Conservation (phyloP, 2,113 vertebrate species). For the Barnardius zonarius region DNA sequence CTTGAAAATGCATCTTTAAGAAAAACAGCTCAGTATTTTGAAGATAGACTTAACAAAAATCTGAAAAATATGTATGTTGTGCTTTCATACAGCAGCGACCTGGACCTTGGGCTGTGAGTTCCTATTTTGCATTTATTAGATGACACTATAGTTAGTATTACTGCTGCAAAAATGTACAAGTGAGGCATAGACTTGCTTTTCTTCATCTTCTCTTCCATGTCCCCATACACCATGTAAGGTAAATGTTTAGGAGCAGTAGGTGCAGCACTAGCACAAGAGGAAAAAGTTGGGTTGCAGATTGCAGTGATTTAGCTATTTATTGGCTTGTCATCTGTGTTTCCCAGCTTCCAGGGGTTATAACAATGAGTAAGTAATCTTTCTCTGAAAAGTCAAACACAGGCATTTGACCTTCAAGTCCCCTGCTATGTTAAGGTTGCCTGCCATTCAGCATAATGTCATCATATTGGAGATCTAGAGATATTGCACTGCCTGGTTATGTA, state of each 20-base stretch:
- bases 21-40: not conserved
- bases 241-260: not conserved
- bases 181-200: not conserved
- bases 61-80: not conserved
- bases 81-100: not conserved
- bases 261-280: fast-evolving
- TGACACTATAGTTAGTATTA: not conserved
- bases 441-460: not conserved
- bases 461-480: not conserved
- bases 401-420: not conserved
- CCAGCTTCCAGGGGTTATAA: not conserved
- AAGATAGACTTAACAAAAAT: not conserved
- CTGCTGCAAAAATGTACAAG: not conserved
- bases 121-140: not conserved
- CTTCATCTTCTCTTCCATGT: not conserved
- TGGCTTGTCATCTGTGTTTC: not conserved
- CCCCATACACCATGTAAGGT: not conserved
- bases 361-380: not conserved
- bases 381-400: not conserved
- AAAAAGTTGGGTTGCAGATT: not conserved
- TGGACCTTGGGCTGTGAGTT: not conserved
- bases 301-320: not conserved
- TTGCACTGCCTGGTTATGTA: not conserved
- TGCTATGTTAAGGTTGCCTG: not conserved
- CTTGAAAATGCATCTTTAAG: not conserved